Evolutionary conservation across 2,888 invertebrate genomes (phyloP).

Genomic region (Tethea ocularis): DNA sequence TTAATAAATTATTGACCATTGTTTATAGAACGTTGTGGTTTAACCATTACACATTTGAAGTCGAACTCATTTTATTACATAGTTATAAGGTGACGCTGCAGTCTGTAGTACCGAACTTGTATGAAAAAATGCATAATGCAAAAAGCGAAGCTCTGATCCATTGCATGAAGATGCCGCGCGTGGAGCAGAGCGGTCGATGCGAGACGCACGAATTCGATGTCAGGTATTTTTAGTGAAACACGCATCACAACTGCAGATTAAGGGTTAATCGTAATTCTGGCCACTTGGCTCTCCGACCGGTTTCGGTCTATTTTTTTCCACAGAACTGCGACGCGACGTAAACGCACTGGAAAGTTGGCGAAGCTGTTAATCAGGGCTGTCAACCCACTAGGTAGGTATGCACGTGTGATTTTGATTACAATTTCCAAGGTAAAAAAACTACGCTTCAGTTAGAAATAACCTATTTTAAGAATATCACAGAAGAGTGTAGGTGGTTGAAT

Average conservation of each 20-base stretch:
- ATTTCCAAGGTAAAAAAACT: background rate
- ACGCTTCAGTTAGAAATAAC: constrained; percentile 18
- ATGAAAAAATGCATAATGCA: constrained; percentile 25
- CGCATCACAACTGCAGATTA: constrained; percentile 55
- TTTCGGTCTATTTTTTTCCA: constrained; percentile 55
- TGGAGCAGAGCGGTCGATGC: constrained; percentile 16
- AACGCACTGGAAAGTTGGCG: constrained; percentile 44
- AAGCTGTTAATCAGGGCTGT: constrained; percentile 47
- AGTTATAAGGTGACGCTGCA: constrained; percentile 29
- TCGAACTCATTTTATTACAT: constrained; percentile 30
- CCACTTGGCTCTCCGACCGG: constrained; percentile 70
- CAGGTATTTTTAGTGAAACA: constrained; percentile 63
- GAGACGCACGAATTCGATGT: constrained; percentile 15
- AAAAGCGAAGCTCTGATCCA: constrained; percentile 14
- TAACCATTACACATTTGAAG: constrained; percentile 22
- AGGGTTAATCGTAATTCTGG: constrained; percentile 74
- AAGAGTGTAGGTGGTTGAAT: constrained; percentile 36
- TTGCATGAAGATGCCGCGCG: too few species aligned
- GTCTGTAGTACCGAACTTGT: constrained; percentile 30
- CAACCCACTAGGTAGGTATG: constrained; percentile 14
- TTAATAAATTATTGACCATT: constrained; percentile 40
- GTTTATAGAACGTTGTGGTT: constrained; percentile 43
- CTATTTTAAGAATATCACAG: constrained; percentile 35
- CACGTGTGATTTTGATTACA: background rate
- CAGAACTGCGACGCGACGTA: constrained; percentile 51